Base-by-base conservation (phyloP, 2,888 invertebrate genomes). In the Vanessa cardui region DNA sequence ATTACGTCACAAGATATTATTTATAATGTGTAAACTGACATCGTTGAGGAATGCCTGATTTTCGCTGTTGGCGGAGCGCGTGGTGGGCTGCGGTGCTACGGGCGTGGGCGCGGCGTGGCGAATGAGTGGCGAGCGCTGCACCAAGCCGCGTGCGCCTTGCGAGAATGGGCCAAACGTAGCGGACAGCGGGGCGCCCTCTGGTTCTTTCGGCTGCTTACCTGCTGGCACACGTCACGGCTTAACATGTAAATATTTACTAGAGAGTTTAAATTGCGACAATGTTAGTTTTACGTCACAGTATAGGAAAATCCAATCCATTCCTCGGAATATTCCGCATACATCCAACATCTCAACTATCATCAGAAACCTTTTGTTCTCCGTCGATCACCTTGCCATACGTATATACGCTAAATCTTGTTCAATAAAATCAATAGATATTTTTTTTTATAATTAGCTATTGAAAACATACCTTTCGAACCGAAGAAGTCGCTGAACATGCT, bases 401-500 rank as follows among this genome's bases (percentile, higher is more conserved):
- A 39, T 39, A 4, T 39, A 12, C 0, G 39, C 12, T 12, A 39
- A 39, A 12, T 12, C 39, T 39, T 39, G 9, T 12, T 39, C 12
- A 39, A 12, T 12, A 39, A 3, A 12, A 12, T 39, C 12, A 39
- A 1, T 39, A 12, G 12, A 39, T 26, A 1, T 12, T 39, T 39
- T 26, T 3, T 12, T 39, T 39, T 39, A 39, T 39, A 15, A 21
- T 15, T 46, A 46, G 31, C 3, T 21, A 31, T 39, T 20, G 12
- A 5, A 46, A 15, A 39, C 2, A 26, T 78, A 94, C 94, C 95
- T 86, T 95, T 95, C 49, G 93, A 93, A 84, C 98, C 98, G 86
- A 99, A 98, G 78, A 99, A 94, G 85, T 98, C 99, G 65, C 98
- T 98, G 83, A 99, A 97, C 95, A 99, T 98, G 85, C 96, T 98